A percentile compares a stretch with the other conserved stretches of the same genome.
These are phyloP conservation scores for Pyrgus malvae DNA, from an alignment of 2,888 invertebrate species.

Conservation along the genomic window DNA sequence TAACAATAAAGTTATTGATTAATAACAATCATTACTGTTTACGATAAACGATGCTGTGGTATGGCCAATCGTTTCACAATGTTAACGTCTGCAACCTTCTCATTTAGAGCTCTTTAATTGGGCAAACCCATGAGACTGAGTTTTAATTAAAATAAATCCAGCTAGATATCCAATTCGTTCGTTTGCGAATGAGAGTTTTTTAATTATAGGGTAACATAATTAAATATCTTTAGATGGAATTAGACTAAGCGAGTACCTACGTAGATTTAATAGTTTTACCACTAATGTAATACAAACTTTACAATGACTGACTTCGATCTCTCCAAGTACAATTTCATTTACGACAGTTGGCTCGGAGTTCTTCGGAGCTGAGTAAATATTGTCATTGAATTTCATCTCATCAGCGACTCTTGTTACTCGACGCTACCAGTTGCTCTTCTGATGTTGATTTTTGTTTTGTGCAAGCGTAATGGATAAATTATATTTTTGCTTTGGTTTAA, in stretches of 20 bases:
- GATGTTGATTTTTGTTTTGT: not conserved
- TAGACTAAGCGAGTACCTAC: too few species aligned
- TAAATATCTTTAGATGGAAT: too few species aligned
- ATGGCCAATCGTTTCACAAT: not conserved
- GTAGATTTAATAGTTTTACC: too few species aligned
- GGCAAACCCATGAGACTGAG: not conserved
- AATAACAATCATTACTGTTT: too few species aligned
- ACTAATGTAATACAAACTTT: too few species aligned
- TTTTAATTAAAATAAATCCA: not conserved
- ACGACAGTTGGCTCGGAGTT: constrained; percentile 9
- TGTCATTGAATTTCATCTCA: constrained; percentile 20
- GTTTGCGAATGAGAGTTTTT: not conserved
- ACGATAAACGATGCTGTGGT: too few species aligned
- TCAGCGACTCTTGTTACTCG: not conserved
- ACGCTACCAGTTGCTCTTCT: not conserved
- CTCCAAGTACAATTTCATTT: too few species aligned
- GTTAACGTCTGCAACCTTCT: not conserved
- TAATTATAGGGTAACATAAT: not conserved
- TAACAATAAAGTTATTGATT: too few species aligned
- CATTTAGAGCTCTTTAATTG: not conserved
- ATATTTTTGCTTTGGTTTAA: too few species aligned
- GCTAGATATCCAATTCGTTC: not conserved
- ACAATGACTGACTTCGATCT: too few species aligned
- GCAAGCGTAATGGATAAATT: not conserved
- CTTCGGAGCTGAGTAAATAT: constrained; percentile 2